Conservation (phyloP, 2,113 vertebrate genomes). For the Nesoenas mayeri region DNA sequence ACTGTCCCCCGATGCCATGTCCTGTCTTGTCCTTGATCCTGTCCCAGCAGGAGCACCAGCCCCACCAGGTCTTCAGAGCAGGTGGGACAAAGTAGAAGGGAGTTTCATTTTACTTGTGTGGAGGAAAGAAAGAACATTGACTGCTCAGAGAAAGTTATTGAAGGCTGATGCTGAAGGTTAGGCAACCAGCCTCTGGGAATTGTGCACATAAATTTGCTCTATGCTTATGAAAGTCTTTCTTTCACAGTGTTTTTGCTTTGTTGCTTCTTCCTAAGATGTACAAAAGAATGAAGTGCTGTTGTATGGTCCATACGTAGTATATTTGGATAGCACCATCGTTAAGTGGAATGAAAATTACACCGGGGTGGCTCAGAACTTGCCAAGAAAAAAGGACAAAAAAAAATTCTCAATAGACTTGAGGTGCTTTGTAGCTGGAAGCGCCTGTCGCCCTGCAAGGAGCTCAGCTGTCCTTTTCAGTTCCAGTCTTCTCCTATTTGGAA, state of each 20-base stretch:
- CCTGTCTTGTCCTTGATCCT: background rate
- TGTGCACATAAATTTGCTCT: background rate
- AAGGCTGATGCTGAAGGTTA: background rate
- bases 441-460: background rate
- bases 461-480: slow-evolving; percentile 7
- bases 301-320: background rate
- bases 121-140: background rate
- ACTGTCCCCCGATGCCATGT: fast-evolving
- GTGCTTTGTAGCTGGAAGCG: slow-evolving; percentile 24
- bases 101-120: background rate
- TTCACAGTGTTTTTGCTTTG: background rate
- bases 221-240: background rate
- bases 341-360: background rate
- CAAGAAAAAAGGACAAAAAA: background rate
- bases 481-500: background rate
- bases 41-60: background rate
- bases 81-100: background rate
- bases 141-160: background rate
- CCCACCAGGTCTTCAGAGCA: background rate
- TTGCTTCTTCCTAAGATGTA: background rate
- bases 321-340: background rate
- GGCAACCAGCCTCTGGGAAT: slow-evolving; percentile 15
- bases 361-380: background rate
- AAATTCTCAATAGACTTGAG: background rate
- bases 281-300: background rate